Conservation (phyloP, 2,797 vertebrate species). For the Helarctos malayanus region DNA sequence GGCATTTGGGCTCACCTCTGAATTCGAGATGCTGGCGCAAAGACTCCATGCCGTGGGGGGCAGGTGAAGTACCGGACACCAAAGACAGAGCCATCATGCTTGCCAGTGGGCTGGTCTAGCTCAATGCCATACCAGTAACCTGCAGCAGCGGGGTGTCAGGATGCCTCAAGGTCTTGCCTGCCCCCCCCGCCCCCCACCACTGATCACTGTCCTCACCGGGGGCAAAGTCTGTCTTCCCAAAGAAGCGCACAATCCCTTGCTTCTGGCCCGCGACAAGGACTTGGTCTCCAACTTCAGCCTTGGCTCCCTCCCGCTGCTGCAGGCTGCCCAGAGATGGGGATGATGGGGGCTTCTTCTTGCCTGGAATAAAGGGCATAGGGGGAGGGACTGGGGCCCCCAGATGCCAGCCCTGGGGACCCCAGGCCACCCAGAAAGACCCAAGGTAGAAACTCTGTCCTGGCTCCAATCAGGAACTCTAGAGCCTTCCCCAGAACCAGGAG, state of each 20-base stretch:
- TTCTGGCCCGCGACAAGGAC: conserved; percentile 97
- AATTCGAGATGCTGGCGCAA: conserved; percentile 96
- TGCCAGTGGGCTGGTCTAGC: conserved; percentile 94
- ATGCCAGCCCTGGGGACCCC: neutral
- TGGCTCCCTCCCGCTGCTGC: conserved; percentile 93
- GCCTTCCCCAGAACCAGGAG: neutral
- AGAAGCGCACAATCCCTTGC: conserved; percentile 94
- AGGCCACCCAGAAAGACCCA: neutral
- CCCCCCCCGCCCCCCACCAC: neutral
- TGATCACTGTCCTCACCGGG: conserved; percentile 89
- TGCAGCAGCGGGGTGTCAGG: conserved; percentile 79
- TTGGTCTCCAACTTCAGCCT: conserved; percentile 95
- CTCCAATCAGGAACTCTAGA: neutral
- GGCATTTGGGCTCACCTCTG: conserved; percentile 91
- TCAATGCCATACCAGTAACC: conserved; percentile 97
- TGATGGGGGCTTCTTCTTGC: conserved; percentile 91
- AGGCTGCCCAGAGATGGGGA: conserved; percentile 91
- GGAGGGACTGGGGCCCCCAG: neutral
- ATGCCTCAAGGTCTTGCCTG: neutral
- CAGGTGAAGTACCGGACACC: conserved; percentile 97
- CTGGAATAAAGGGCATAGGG: conserved; percentile 19
- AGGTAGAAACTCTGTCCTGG: neutral
- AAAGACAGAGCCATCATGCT: conserved; percentile 96
- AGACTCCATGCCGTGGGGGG: conserved; percentile 95
- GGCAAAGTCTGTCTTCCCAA: conserved; percentile 97